These are phyloP conservation scores for Eurytoma adleriae DNA, from an alignment of 2,888 invertebrate genomes.

Conservation along the genomic window DNA sequence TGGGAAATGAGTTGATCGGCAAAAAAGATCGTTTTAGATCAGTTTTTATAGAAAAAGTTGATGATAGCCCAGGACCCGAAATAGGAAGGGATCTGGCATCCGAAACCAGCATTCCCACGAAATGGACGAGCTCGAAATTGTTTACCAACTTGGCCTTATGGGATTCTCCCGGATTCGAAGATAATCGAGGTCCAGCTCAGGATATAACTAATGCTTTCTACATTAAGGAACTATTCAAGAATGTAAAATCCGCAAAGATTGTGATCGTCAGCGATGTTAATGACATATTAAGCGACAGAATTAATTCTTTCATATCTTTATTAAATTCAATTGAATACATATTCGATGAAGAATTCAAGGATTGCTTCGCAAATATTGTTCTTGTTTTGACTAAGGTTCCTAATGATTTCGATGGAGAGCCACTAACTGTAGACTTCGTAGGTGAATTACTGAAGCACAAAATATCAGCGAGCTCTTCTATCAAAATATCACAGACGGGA, in stretches of 20 bases:
- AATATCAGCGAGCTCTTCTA: background rate
- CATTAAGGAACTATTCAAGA: slow-evolving; percentile 7
- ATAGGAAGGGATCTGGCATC: background rate
- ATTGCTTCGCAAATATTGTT: slow-evolving; percentile 11
- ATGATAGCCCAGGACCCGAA: background rate
- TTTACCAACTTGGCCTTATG: slow-evolving; percentile 3
- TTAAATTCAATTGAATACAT: background rate
- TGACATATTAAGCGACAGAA: background rate
- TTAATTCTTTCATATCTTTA: background rate
- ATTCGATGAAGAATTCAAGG: background rate
- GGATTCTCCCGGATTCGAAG: background rate
- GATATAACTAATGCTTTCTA: slow-evolving; percentile 27
- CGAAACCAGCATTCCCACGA: background rate
- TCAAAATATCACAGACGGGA: background rate
- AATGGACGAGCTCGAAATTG: background rate
- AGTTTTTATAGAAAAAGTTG: background rate
- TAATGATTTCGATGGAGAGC: background rate
- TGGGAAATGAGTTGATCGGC: background rate
- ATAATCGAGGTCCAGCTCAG: background rate
- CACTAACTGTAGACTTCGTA: background rate
- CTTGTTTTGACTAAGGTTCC: slow-evolving; percentile 39
- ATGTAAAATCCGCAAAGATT: slow-evolving; percentile 21
- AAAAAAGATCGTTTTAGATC: no score
- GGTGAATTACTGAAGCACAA: background rate
- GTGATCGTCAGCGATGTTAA: slow-evolving; percentile 17